Percentiles rank a stretch among this genome's conserved stretches.
These are phyloP conservation scores for Hippopotamyrus pictus DNA, from an alignment of 2,797 vertebrate species.

Conservation along the genomic window DNA sequence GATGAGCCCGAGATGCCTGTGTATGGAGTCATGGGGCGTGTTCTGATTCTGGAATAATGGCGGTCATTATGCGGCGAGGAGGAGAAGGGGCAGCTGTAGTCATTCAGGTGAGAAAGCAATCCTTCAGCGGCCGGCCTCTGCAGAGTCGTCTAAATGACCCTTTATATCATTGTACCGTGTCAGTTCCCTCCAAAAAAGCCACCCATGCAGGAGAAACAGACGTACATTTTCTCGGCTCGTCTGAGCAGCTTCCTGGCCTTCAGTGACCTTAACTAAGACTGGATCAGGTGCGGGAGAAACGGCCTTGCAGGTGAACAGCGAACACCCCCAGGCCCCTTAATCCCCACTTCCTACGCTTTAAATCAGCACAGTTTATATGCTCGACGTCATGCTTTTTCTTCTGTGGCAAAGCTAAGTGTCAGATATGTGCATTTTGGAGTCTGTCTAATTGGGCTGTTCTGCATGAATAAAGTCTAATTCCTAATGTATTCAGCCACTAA, in stretches of 20 bases:
- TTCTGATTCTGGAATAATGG: neutral
- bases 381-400: neutral
- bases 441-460: neutral
- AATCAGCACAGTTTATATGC: neutral
- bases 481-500: neutral
- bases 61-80: neutral
- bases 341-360: neutral
- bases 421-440: neutral
- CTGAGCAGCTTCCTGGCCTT: constrained; percentile 56
- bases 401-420: neutral
- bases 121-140: constrained; percentile 63
- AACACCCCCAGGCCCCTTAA: neutral
- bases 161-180: constrained; percentile 64
- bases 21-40: neutral
- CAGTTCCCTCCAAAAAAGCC: constrained; percentile 59
- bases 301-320: neutral
- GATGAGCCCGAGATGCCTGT: neutral
- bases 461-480: neutral
- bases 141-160: constrained; percentile 64
- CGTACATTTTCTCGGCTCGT: constrained; percentile 50
- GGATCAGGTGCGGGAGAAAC: constrained; percentile 6
- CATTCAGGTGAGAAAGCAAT: constrained; percentile 69
- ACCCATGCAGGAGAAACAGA: constrained; percentile 60
- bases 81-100: constrained; percentile 53
- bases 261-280: constrained; percentile 59